Base-by-base conservation (phyloP, 2,797 vertebrate species). In the Sparidentex hasta region DNA sequence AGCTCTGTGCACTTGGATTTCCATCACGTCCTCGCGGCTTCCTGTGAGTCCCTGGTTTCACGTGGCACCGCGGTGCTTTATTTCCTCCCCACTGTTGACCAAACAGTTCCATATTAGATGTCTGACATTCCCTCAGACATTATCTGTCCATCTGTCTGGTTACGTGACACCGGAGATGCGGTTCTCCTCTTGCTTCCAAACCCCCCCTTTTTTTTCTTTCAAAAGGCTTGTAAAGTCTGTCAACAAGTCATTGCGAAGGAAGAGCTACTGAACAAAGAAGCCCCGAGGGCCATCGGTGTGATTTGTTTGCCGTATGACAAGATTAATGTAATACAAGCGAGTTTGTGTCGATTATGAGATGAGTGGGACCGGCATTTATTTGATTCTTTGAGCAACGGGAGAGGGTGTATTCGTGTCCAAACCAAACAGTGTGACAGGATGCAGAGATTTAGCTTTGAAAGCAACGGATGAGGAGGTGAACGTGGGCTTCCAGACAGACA, bases 21-120 rank as follows among this genome's bases (percentile, higher is more conserved):
- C 74, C 78, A 76, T 48, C 75, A 27, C 81, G 86, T 82, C 83
- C 70, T 90, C 70, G 46, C 83, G 57, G 70, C 56, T 82, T 80
- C 76, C 71, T 74, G 47, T 51, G 29, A 66, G 70, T 75, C 50
- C 46, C 55, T 58, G 81, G 80, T 81, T 88, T 88, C 79, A 71
- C 78, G 80, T 90, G 86, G 74, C 88, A 67, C 33, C 18, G 74
- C 64, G 86, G 90, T 90, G 88, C 88, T 80, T 89, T 83, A 90
- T 94, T 94, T 93, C 92, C 64, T 86, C 74, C 54, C 54, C 27
- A 20, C 83, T 93, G 93, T 93, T 95, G 94, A 93, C 91, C 89
- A 94, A 94, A 95, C 93, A 94, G 81, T 87, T 87, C 65, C 79
- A 79, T 91, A 91, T 94, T 90, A 87, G 78, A 93, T 93, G 86